phyloP scores from a whole-genome alignment of 2,113 vertebrate species.

The Caranx melampygus region DNA sequence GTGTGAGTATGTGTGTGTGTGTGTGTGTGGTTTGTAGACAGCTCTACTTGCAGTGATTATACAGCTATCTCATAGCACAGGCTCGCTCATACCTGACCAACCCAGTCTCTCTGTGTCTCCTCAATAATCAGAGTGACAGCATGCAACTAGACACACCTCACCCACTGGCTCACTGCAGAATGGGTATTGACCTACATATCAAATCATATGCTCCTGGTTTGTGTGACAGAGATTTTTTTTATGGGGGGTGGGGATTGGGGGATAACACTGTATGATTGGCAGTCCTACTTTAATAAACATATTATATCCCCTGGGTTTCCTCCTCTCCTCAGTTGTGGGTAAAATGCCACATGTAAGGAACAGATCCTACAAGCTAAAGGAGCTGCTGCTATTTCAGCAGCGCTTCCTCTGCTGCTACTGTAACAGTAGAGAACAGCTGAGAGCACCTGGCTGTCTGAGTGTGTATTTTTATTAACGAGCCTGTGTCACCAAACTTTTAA shows the following conservation, averaged over 20 bases:
- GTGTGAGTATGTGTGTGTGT: slow-evolving; percentile 39
- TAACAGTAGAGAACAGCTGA: slow-evolving; percentile 67
- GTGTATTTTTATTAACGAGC: slow-evolving; percentile 80
- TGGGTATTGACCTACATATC: slow-evolving; percentile 80
- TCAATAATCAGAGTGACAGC: slow-evolving; percentile 80
- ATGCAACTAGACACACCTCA: slow-evolving; percentile 74
- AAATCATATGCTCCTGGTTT: slow-evolving; percentile 72
- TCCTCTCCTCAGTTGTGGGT: slow-evolving; percentile 23
- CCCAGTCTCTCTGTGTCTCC: slow-evolving; percentile 74
- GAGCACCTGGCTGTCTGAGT: slow-evolving; percentile 71
- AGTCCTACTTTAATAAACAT: slow-evolving; percentile 69
- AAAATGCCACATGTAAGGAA: slow-evolving; percentile 1
- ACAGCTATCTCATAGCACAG: slow-evolving; percentile 68
- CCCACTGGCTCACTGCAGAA: slow-evolving; percentile 68
- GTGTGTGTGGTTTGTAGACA: slow-evolving; percentile 22
- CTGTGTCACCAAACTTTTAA: slow-evolving; percentile 84
- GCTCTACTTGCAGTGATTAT: slow-evolving; percentile 52
- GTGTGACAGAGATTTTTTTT: slow-evolving; percentile 50
- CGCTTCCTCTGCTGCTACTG: slow-evolving; percentile 43
- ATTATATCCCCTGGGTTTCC: slow-evolving; percentile 45
- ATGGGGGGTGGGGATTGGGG: neutral
- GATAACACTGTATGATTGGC: slow-evolving; percentile 62
- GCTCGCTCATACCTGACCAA: slow-evolving; percentile 75
- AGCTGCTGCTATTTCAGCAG: slow-evolving; percentile 33
- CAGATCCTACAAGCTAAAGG: neutral